Evolutionary conservation across 2,797 vertebrate species (phyloP).

Genomic region (Malacoctenus gilli): DNA sequence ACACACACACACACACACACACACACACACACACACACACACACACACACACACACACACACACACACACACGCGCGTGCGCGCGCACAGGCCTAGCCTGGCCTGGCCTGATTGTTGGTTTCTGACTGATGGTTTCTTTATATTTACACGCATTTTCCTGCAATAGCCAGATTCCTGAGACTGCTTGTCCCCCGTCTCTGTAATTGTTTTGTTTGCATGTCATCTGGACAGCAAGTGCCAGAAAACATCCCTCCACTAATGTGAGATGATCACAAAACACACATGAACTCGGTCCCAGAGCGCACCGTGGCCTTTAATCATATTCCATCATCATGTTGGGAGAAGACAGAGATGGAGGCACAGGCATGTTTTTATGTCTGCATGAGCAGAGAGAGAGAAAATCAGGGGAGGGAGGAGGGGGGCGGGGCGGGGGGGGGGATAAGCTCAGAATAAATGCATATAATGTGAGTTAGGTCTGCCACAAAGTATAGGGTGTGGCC

Average conservation of each 20-base stretch:
- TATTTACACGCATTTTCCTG: constrained; percentile 16
- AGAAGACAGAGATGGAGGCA: neutral
- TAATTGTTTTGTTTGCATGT: neutral
- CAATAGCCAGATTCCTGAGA: constrained; percentile 10
- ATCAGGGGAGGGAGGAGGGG: constrained; percentile 23
- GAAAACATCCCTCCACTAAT: neutral
- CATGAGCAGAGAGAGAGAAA: constrained; percentile 24
- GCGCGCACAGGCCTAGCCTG: constrained; percentile 47
- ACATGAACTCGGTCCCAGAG: neutral
- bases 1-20: no score
- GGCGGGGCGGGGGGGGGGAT: constrained; percentile 50
- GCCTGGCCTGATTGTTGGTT: constrained; percentile 24
- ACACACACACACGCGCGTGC: constrained; percentile 23
- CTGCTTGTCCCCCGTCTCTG: neutral
- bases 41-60: no score
- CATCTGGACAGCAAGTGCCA: neutral
- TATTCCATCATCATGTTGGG: constrained; percentile 18
- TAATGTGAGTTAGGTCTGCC: constrained; percentile 75
- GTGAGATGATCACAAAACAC: no score
- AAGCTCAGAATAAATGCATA: constrained; percentile 74
- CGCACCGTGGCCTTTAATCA: constrained; percentile 1
- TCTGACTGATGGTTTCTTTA: constrained; percentile 13
- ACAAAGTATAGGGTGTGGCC: constrained; percentile 85
- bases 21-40: no score
- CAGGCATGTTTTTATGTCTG: constrained; percentile 18